phyloP scores from a whole-genome alignment of 2,888 invertebrate genomes.

The Desoria tigrina region DNA sequence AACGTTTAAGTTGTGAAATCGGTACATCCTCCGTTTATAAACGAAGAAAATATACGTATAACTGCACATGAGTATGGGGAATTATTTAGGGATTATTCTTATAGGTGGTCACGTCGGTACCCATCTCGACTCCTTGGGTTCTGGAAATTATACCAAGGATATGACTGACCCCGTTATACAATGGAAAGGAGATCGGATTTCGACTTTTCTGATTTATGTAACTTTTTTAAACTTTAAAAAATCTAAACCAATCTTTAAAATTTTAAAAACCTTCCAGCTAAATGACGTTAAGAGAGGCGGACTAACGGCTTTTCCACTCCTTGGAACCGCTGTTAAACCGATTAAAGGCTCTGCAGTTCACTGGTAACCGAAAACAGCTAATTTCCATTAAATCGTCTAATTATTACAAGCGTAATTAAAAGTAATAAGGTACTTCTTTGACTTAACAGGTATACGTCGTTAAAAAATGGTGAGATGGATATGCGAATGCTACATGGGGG shows the following conservation, averaged over 20 bases:
- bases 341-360: conserved; percentile 57
- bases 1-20: no score
- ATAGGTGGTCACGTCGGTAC: conserved; percentile 52
- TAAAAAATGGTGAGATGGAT: conserved; percentile 57
- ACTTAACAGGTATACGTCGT: conserved; percentile 56
- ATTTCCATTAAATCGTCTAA: neutral
- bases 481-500: conserved; percentile 57
- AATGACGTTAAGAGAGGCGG: conserved; percentile 54
- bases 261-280: conserved; percentile 35
- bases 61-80: no score
- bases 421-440: neutral
- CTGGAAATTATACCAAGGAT: no score
- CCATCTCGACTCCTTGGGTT: conserved; percentile 50
- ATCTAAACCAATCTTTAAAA: neutral
- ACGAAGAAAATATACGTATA: no score
- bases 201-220: conserved; percentile 51
- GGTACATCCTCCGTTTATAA: no score
- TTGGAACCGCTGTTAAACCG: conserved; percentile 53
- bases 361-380: conserved; percentile 55
- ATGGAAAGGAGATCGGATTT: conserved; percentile 51
- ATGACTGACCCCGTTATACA: conserved; percentile 21
- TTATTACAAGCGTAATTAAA: neutral
- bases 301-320: conserved; percentile 53
- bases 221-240: neutral
- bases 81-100: no score